phyloP scores from a whole-genome alignment of 2,113 vertebrate genomes.

The Seriola rivoliana region DNA sequence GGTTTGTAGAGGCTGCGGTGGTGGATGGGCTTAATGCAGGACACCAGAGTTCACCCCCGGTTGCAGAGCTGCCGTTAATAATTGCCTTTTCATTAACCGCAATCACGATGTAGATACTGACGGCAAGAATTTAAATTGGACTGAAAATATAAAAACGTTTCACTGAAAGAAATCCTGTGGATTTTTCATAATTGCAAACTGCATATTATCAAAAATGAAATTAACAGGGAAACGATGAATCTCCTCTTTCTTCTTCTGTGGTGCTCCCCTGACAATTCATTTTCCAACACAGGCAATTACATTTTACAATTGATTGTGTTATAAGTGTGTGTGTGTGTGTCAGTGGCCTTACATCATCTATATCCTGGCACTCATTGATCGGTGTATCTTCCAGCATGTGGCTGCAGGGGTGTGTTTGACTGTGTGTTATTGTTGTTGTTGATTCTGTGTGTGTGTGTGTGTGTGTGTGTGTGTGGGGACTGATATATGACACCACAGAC shows the following conservation, averaged over 20 bases:
- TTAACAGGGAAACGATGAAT: not conserved
- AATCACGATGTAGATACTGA: no score
- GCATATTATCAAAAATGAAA: not conserved
- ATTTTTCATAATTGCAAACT: no score
- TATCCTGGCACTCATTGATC: constrained; percentile 65
- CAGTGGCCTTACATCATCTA: constrained; percentile 36
- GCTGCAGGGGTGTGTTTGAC: not conserved
- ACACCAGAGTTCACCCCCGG: no score
- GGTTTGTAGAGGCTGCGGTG: no score
- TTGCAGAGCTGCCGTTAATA: no score
- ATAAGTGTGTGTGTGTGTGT: constrained; percentile 1
- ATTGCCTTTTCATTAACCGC: no score
- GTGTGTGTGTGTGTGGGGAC: constrained; percentile 31
- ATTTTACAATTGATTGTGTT: not conserved
- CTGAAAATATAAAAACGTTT: not conserved
- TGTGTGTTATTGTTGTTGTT: not conserved
- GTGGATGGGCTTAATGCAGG: no score
- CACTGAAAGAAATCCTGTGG: no score
- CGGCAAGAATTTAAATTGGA: not conserved
- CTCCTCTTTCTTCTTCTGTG: not conserved
- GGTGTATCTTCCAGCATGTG: constrained; percentile 2
- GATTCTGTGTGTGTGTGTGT: constrained; percentile 15
- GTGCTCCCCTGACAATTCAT: not conserved
- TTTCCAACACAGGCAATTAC: not conserved
- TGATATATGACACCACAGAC: constrained; percentile 67